phyloP scores from a whole-genome alignment of 2,113 vertebrate genomes.

The Brachyistius frenatus region DNA sequence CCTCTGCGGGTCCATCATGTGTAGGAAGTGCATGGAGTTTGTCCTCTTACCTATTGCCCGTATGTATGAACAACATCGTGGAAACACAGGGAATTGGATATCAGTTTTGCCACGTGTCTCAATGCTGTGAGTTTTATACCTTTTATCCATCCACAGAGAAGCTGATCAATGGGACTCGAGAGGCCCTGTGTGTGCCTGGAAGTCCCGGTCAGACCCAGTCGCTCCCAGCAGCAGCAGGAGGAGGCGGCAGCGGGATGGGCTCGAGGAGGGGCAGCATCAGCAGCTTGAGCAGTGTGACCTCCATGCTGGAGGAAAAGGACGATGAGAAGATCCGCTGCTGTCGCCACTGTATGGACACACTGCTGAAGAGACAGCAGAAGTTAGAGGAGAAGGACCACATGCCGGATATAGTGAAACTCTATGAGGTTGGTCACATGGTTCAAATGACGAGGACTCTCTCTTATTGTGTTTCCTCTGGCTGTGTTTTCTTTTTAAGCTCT shows the following conservation, averaged over 20 bases:
- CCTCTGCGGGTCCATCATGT: slow-evolving; percentile 98
- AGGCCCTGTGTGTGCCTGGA: slow-evolving; percentile 85
- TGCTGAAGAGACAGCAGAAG: slow-evolving; percentile 92
- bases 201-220: slow-evolving; percentile 86
- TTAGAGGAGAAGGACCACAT: slow-evolving; percentile 91
- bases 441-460: too few relatives aligned
- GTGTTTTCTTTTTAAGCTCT: slow-evolving; percentile 24
- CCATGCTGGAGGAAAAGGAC: slow-evolving; percentile 94
- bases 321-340: slow-evolving; percentile 96
- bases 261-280: slow-evolving; percentile 92
- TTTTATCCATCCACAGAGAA: slow-evolving; percentile 84
- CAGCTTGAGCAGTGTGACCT: slow-evolving; percentile 93
- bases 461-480: too few relatives aligned
- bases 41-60: slow-evolving; percentile 91
- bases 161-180: slow-evolving; percentile 91
- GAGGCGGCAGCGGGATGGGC: slow-evolving; percentile 81
- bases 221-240: slow-evolving; percentile 58
- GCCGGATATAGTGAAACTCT: slow-evolving; percentile 92
- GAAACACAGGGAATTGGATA: background rate
- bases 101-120: background rate
- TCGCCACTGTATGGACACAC: slow-evolving; percentile 91
- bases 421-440: slow-evolving; percentile 85
- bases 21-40: slow-evolving; percentile 93
- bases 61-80: slow-evolving; percentile 75
- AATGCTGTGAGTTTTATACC: background rate